These are phyloP conservation scores for Tragelaphus imberbis DNA, from an alignment of 2,113 vertebrate genomes.

Conservation along the genomic window DNA sequence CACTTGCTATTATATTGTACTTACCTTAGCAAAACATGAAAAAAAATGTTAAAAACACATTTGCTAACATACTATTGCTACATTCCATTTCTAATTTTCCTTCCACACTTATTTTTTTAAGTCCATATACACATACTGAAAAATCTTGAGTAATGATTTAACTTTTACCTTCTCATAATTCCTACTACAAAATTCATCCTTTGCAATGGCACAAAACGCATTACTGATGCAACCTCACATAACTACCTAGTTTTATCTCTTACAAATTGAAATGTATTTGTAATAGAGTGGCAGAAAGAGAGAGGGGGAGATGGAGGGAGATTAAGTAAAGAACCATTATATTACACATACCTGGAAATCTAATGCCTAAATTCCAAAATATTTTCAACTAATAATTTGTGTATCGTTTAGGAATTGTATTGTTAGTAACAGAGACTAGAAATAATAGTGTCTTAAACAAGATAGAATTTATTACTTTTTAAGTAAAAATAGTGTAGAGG, in stretches of 20 bases:
- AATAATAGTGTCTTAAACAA: not conserved
- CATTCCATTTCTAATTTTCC: not conserved
- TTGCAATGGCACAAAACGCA: not conserved
- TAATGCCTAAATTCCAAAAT: not conserved
- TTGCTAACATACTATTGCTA: not conserved
- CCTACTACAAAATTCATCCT: not conserved
- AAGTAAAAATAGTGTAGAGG: not conserved
- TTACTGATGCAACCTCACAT: not conserved
- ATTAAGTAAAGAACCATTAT: not conserved
- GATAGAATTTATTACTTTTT: not conserved
- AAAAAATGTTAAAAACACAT: not conserved
- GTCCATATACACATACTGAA: not conserved
- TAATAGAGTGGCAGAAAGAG: not conserved
- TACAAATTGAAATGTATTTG: not conserved
- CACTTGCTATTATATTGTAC: not conserved
- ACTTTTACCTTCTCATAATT: not conserved
- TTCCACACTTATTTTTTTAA: not conserved
- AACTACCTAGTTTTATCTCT: constrained; percentile 10
- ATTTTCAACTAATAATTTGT: not conserved
- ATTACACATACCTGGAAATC: not conserved
- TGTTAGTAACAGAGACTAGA: not conserved
- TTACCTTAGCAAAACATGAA: not conserved
- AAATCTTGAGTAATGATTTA: not conserved
- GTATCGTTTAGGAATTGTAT: not conserved
- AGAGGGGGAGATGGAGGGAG: not conserved